Conservation (phyloP, 2,113 vertebrate genomes). For the Otocyon megalotis region DNA sequence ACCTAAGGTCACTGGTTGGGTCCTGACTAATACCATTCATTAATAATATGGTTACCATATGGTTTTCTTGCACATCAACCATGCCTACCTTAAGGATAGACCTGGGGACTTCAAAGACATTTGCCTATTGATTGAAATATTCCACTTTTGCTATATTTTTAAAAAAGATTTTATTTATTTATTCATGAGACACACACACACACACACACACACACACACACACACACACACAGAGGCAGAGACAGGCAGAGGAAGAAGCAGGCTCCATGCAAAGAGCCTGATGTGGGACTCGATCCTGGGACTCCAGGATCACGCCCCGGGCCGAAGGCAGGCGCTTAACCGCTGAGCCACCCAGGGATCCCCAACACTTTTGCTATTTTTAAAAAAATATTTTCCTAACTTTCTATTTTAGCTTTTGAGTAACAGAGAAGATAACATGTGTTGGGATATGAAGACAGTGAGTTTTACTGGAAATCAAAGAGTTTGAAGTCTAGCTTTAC, state of each 20-base stretch:
- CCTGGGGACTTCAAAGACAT: background rate
- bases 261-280: too few relatives aligned
- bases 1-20: background rate
- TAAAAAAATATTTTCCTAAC: background rate
- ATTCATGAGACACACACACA: too few relatives aligned
- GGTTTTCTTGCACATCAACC: background rate
- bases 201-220: too few relatives aligned
- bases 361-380: background rate
- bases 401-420: background rate
- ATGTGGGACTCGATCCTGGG: too few relatives aligned
- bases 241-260: too few relatives aligned
- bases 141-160: background rate
- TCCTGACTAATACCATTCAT: background rate
- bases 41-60: background rate
- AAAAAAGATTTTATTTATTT: too few relatives aligned
- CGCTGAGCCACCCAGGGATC: too few relatives aligned
- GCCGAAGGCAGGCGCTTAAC: too few relatives aligned
- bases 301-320: too few relatives aligned
- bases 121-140: background rate
- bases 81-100: background rate
- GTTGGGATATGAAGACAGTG: background rate
- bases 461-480: background rate
- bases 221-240: too few relatives aligned
- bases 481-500: background rate
- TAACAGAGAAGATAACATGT: background rate